Percentiles rank a stretch among this genome's conserved stretches.
Conservation (phyloP, 92 coral and sea anemone genomes). For the Palythoa heliodiscus region DNA sequence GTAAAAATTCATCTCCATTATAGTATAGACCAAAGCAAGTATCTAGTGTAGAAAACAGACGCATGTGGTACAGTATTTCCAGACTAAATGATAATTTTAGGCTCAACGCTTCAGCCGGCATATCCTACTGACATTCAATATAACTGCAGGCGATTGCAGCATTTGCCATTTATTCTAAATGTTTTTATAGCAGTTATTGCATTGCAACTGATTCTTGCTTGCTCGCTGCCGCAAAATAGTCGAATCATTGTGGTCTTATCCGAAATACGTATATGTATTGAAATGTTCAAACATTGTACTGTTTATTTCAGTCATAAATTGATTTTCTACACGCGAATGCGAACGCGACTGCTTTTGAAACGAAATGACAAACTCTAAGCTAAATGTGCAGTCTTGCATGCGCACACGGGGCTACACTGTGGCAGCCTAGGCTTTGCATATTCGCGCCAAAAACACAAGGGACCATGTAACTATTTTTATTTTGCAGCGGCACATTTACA, state of each 20-base stretch:
- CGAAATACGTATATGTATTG: conserved; percentile 4
- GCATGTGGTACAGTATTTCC: neutral
- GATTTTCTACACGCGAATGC: conserved; percentile 10
- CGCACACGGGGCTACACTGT: conserved; percentile 7
- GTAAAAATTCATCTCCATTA: neutral
- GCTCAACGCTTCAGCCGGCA: neutral
- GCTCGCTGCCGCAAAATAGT: neutral
- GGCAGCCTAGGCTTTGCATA: neutral
- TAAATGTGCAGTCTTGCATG: neutral
- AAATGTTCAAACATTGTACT: neutral
- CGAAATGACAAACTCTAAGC: neutral
- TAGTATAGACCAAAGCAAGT: neutral
- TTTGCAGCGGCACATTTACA: neutral
- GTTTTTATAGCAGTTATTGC: conserved; percentile 15
- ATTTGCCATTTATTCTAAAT: conserved; percentile 9
- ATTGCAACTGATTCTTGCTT: neutral
- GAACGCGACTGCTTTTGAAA: conserved; percentile 9
- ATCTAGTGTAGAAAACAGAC: neutral
- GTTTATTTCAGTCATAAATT: neutral
- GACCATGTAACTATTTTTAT: no score
- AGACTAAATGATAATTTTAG: neutral
- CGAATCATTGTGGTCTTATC: neutral
- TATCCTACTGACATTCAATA: neutral
- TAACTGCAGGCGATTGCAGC: conserved; percentile 9
- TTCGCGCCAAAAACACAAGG: neutral